A percentile compares a stretch with the other conserved stretches of the same genome.
Conservation (phyloP, 1,140 invertebrate species). For the Tribolium madens region DNA sequence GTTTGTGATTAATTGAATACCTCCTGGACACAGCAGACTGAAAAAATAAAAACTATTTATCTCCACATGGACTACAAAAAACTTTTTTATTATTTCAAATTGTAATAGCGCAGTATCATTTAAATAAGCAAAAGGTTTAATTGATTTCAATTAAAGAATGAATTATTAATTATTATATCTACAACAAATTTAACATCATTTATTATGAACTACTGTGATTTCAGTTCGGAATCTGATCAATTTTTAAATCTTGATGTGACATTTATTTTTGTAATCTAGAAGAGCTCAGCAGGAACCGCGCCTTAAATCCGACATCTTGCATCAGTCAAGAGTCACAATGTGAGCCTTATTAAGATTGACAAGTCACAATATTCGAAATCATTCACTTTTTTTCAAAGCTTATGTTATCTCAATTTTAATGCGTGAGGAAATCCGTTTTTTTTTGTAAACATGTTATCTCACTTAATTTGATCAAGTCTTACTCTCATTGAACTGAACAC, state of each 20-base stretch:
- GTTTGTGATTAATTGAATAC: too few relatives aligned
- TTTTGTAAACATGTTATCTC: background rate
- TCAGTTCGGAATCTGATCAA: conserved; percentile 3
- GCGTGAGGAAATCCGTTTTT: conserved; percentile 4
- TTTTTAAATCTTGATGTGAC: conserved; percentile 28
- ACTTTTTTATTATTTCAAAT: too few relatives aligned
- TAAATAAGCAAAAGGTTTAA: too few relatives aligned
- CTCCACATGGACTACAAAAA: too few relatives aligned
- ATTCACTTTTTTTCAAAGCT: conserved; percentile 4
- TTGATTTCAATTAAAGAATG: too few relatives aligned
- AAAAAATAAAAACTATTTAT: too few relatives aligned
- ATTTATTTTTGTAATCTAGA: conserved; percentile 38
- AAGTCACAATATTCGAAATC: conserved; percentile 10
- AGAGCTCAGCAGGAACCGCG: conserved; percentile 19
- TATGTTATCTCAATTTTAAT: background rate
- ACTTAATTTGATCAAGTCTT: background rate
- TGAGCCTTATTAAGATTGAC: conserved; percentile 59
- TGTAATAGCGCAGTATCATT: too few relatives aligned
- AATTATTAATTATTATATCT: too few relatives aligned
- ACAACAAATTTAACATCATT: background rate
- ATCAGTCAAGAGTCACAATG: conserved; percentile 59
- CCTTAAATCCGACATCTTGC: conserved; percentile 44
- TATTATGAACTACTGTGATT: background rate
- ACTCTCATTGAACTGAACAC: conserved; percentile 11
- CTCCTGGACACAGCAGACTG: too few relatives aligned